Percentiles rank a stretch among this genome's conserved stretches.
Evolutionary conservation across 2,888 invertebrate species (phyloP).

Genomic region (Limnephilus rhombicus): DNA sequence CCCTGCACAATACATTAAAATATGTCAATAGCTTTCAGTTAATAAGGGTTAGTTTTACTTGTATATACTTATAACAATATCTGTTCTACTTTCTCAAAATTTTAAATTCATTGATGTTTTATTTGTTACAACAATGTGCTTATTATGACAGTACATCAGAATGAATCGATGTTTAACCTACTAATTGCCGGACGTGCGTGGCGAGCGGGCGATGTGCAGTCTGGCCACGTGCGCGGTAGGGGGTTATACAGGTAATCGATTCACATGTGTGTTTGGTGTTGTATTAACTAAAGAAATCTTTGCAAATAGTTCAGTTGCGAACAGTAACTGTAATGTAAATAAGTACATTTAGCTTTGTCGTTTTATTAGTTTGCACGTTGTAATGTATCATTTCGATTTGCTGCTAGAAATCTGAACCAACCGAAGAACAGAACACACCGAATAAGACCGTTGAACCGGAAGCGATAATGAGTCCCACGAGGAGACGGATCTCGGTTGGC

Average conservation of each 20-base stretch:
- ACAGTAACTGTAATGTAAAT: slow-evolving; percentile 46
- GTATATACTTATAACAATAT: not conserved
- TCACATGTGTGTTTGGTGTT: not conserved
- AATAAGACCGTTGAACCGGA: slow-evolving; percentile 67
- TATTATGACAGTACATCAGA: slow-evolving; percentile 5
- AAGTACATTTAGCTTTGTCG: not conserved
- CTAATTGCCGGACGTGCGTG: too few species aligned
- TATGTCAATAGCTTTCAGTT: not conserved
- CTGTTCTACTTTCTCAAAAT: slow-evolving; percentile 3
- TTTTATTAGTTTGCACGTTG: slow-evolving; percentile 44
- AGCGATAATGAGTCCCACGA: slow-evolving; percentile 77
- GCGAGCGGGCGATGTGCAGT: too few species aligned
- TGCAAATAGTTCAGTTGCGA: not conserved
- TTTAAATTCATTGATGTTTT: slow-evolving; percentile 37
- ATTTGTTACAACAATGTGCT: not conserved
- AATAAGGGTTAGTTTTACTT: not conserved
- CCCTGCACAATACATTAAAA: not conserved
- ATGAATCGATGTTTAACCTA: not conserved
- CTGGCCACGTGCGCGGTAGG: too few species aligned
- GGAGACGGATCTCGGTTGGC: slow-evolving; percentile 89
- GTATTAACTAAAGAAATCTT: not conserved
- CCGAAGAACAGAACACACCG: slow-evolving; percentile 59
- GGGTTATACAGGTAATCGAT: not conserved
- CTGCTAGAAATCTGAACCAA: slow-evolving; percentile 69
- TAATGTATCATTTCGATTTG: slow-evolving; percentile 37